Base-by-base conservation (phyloP, 2,113 vertebrate species). In the Ciconia stormi region DNA sequence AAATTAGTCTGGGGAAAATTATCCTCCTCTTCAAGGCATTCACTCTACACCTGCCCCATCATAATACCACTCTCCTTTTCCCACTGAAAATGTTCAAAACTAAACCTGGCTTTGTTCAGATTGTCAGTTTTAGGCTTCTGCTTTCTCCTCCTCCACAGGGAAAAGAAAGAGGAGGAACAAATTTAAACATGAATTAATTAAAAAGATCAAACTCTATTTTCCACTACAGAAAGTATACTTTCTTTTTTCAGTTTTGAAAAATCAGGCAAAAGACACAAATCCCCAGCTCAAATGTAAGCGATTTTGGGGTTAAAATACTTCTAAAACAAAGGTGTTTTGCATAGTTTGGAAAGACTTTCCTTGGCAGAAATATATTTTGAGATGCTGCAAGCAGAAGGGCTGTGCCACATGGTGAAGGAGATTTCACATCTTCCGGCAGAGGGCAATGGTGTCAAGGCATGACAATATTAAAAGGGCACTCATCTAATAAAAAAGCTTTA, bases 371-470 rank as follows among this genome's bases (percentile, higher is more conserved):
- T 26, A 0, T 3, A 29, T 89, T 72, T 20, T 23, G 66, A 19
- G 19, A 7, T 2, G 47, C 77, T 36, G 78, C 30, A 34, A 50
- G 63, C 56, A 65, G 44, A 34, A 59, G n/a, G 46, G 36, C 50
- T 71, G 0, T 21, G 66, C 18, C 92, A 65, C 50, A 4, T 0
- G 27, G 72, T 26, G 65, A 15, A 47, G 36, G 89, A 91, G 81
- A 58, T 72, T 50, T 52, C 66, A 16, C 71, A 17, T 94, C 95
- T 87, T 93, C 95, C 95, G 42, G 94, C 93, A 97, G 96, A 97
- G 95, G 96, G 97, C 97, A 97, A 95, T 95, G 95, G 78, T 76
- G 96, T 94, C 96, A 77, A 95, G 89, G 89, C 66, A 73, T 26
- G 93, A 82, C 71, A n/a, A 49, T 22, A n/a, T 17, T 56, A 56